A percentile compares a stretch with the other conserved stretches of the same genome.
phyloP scores from a whole-genome alignment of 1,140 invertebrate species.

The Maconellicoccus hirsutus region DNA sequence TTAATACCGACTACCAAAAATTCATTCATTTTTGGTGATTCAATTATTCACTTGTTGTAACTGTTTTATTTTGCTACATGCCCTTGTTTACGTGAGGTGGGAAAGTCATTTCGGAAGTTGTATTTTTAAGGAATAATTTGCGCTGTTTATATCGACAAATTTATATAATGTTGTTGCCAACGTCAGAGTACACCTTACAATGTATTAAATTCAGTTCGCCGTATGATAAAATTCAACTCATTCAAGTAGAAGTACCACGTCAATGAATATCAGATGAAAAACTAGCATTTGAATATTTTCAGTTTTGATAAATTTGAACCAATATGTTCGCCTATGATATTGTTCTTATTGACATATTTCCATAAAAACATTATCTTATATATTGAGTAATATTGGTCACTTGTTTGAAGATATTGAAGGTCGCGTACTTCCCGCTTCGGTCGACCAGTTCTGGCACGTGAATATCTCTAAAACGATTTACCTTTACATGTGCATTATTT shows the following conservation, averaged over 20 bases:
- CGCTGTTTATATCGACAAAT: too few relatives aligned
- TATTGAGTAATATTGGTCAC: constrained; percentile 5
- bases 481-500: neutral
- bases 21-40: neutral
- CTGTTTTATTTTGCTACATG: neutral
- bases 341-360: neutral
- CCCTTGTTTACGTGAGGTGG: too few relatives aligned
- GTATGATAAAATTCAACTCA: too few relatives aligned
- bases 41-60: neutral
- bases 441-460: constrained; percentile 1
- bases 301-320: too few relatives aligned
- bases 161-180: too few relatives aligned
- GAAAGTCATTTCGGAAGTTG: too few relatives aligned
- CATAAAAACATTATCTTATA: neutral
- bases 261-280: too few relatives aligned
- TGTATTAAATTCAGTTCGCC: too few relatives aligned
- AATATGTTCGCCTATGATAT: neutral
- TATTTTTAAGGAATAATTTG: too few relatives aligned
- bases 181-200: too few relatives aligned
- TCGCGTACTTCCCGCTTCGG: neutral
- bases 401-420: neutral
- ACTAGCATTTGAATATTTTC: too few relatives aligned
- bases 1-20: neutral
- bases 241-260: too few relatives aligned
- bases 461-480: neutral